Conservation (phyloP, 1,140 invertebrate genomes). For the Caerostris darwini region DNA sequence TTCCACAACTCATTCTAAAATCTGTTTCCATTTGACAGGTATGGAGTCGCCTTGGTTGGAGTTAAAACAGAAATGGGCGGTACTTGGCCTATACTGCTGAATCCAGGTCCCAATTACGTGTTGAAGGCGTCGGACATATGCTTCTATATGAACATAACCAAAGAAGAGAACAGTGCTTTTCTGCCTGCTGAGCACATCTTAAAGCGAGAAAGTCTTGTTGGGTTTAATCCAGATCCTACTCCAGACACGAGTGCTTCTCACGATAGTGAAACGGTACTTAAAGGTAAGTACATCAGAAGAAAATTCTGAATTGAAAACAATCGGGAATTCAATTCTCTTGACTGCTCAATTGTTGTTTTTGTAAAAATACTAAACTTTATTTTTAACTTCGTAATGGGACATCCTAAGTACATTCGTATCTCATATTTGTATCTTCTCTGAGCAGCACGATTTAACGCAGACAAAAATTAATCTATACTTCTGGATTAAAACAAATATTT, state of each 20-base stretch:
- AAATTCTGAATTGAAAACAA: not conserved
- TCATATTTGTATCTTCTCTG: no score
- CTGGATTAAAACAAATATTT: no score
- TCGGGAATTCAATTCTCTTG: no score
- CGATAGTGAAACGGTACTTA: conserved; percentile 33
- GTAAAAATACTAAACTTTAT: no score
- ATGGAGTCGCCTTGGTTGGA: conserved; percentile 96
- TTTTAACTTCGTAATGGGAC: no score
- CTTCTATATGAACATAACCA: conserved; percentile 99
- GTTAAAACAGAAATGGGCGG: conserved; percentile 95
- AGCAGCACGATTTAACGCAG: no score
- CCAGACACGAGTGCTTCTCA: not conserved
- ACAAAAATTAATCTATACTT: no score
- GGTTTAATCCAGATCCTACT: conserved; percentile 2
- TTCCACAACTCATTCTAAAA: no score
- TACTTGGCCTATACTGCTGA: conserved; percentile 93
- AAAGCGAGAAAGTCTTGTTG: conserved; percentile 51
- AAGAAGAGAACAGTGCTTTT: conserved; percentile 92
- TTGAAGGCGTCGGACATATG: conserved; percentile 96
- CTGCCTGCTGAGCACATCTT: conserved; percentile 46
- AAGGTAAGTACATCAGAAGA: not conserved
- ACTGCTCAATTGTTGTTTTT: no score
- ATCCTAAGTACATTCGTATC: no score
- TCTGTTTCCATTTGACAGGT: conserved; percentile 84
- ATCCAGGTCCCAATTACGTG: conserved; percentile 95